Evolutionary conservation across 2,113 vertebrate species (phyloP).

Genomic region (Opisthocomus hoazin): DNA sequence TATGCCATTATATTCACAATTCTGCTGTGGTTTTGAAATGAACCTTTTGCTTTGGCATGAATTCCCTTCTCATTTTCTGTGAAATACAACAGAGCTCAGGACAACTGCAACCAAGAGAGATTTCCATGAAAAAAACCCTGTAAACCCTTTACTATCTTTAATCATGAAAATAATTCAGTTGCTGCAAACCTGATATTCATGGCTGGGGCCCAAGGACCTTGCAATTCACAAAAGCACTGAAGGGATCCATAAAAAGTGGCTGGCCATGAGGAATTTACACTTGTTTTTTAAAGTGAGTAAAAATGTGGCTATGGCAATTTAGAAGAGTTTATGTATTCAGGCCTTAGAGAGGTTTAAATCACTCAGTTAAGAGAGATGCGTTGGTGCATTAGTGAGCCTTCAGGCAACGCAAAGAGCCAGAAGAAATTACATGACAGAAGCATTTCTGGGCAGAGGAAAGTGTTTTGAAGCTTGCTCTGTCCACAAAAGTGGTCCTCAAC

Average conservation of each 20-base stretch:
- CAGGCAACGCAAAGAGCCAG: background rate
- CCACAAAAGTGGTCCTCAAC: background rate
- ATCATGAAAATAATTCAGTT: slow-evolving; percentile 59
- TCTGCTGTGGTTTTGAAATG: slow-evolving; percentile 19
- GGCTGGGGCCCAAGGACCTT: slow-evolving; percentile 41
- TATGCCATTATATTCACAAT: background rate
- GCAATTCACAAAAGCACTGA: slow-evolving; percentile 48
- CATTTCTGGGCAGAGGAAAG: background rate
- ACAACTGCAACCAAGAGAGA: slow-evolving; percentile 28
- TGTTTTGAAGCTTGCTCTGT: background rate
- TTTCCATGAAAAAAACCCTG: background rate
- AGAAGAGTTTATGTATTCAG: slow-evolving; percentile 36
- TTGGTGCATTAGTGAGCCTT: background rate
- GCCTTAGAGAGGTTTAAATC: slow-evolving; percentile 28
- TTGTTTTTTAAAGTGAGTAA: slow-evolving; percentile 53
- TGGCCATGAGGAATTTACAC: slow-evolving; percentile 60
- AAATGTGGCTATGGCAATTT: slow-evolving; percentile 42
- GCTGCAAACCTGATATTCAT: slow-evolving; percentile 48
- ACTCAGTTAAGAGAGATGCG: background rate
- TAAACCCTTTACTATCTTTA: slow-evolving; percentile 58
- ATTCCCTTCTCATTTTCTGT: slow-evolving; percentile 31
- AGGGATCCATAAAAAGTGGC: slow-evolving; percentile 57
- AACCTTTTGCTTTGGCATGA: slow-evolving; percentile 23
- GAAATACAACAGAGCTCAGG: slow-evolving; percentile 45
- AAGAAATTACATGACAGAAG: background rate